These are phyloP conservation scores for Propithecus deckenii DNA, from an alignment of 2,797 vertebrate species.

Conservation along the genomic window DNA sequence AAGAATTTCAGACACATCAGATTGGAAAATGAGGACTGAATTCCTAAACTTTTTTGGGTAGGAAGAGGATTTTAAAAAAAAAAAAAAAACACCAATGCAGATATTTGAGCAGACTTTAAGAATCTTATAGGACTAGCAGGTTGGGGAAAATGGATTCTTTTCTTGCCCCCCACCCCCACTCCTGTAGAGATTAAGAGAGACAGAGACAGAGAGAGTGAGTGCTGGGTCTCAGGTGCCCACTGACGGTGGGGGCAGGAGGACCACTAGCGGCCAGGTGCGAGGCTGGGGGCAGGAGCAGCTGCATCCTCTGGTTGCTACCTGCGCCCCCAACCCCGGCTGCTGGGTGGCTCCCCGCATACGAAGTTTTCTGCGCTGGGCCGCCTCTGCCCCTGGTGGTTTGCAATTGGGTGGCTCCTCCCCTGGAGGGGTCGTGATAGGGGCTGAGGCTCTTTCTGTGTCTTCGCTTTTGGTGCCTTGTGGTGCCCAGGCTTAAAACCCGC, in stretches of 20 bases:
- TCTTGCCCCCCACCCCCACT: neutral
- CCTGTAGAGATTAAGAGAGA: too few species aligned
- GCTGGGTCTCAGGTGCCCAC: neutral
- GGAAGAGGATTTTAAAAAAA: conserved; percentile 85
- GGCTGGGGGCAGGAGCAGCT: neutral
- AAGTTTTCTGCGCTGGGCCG: neutral
- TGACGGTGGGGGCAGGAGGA: rapidly evolving
- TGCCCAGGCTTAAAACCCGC: conserved; percentile 84
- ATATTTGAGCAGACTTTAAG: conserved; percentile 58
- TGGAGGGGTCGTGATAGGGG: neutral
- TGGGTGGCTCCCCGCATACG: rapidly evolving
- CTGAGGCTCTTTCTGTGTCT: conserved; percentile 63
- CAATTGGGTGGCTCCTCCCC: conserved; percentile 68
- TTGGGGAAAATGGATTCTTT: conserved; percentile 54
- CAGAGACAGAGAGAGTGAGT: neutral
- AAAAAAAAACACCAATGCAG: neutral
- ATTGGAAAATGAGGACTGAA: conserved; percentile 89
- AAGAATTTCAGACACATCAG: conserved; percentile 94
- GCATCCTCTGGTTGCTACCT: rapidly evolving
- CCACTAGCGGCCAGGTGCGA: rapidly evolving
- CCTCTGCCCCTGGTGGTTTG: conserved; percentile 64
- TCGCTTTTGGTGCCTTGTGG: conserved; percentile 66
- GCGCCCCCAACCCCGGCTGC: rapidly evolving
- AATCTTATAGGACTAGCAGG: conserved; percentile 65
- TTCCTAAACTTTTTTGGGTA: conserved; percentile 91